Evolutionary conservation across 2,797 vertebrate genomes (phyloP).

Genomic region (Labeo calbasu): DNA sequence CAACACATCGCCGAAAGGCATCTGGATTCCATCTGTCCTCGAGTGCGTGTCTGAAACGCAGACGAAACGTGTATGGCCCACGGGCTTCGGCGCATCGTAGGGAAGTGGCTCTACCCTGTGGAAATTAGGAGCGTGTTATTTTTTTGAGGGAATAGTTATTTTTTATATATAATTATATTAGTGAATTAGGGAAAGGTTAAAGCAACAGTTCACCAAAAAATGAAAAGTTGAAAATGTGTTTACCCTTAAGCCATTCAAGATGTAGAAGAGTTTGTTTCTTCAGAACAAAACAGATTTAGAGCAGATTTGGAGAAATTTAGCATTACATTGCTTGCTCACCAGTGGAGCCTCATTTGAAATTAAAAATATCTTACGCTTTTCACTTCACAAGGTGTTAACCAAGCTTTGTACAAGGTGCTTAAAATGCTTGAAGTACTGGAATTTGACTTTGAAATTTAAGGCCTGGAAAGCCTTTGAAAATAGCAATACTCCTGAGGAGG

Average conservation of each 20-base stretch:
- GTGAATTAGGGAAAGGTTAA: background rate
- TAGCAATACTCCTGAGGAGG: no score
- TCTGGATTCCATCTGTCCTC: slow-evolving; percentile 92
- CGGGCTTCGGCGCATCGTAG: slow-evolving; percentile 88
- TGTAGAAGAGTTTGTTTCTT: background rate
- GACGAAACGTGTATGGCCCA: slow-evolving; percentile 89
- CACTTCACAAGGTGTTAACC: background rate
- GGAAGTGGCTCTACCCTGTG: slow-evolving; percentile 79
- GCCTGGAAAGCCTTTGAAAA: no score
- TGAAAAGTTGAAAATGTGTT: background rate
- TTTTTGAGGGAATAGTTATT: background rate
- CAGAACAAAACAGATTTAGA: background rate
- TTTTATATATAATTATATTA: background rate
- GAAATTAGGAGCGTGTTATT: background rate
- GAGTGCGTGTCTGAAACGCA: slow-evolving; percentile 91
- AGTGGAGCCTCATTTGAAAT: background rate
- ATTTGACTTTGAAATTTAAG: no score
- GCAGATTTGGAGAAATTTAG: background rate
- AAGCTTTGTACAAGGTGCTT: no score
- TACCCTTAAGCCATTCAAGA: background rate
- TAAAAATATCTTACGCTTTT: background rate
- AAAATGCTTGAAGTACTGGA: no score
- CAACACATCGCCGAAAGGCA: slow-evolving; percentile 91
- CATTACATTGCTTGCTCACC: background rate
- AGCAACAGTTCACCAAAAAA: background rate